Percentiles rank a stretch among this genome's conserved stretches.
Conservation (phyloP, 2,888 invertebrate genomes). For the Hyles lineata region DNA sequence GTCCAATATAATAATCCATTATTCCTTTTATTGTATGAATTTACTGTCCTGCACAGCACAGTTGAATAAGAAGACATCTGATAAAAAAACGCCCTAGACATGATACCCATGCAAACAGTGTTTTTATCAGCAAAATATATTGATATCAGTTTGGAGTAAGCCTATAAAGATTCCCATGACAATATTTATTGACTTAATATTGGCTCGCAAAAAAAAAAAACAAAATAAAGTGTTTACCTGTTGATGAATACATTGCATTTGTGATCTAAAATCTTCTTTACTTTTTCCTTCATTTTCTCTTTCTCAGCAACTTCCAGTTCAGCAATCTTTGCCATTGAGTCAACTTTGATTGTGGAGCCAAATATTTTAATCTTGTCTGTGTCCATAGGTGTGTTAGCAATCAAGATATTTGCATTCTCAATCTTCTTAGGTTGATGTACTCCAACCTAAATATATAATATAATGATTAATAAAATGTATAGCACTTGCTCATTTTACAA, state of each 20-base stretch:
- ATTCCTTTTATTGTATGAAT: no score
- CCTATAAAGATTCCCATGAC: no score
- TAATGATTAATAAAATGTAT: background rate
- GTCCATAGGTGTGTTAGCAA: constrained; percentile 99
- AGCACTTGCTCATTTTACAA: no score
- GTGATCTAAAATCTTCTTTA: constrained; percentile 96
- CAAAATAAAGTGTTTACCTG: constrained; percentile 80
- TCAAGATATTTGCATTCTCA: constrained; percentile 97
- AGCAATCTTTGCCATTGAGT: constrained; percentile 97
- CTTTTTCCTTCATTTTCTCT: constrained; percentile 99
- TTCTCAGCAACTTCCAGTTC: constrained; percentile 99
- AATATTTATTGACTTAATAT: no score
- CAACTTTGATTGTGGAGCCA: constrained; percentile 96
- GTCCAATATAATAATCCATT: no score
- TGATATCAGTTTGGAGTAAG: no score
- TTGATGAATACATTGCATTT: constrained; percentile 99
- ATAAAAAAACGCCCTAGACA: no score
- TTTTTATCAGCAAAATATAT: no score
- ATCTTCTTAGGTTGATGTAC: constrained; percentile 98
- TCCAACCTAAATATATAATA: constrained; percentile 86
- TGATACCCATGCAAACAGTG: no score
- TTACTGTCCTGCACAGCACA: no score
- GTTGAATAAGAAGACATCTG: no score
- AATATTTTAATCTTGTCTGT: constrained; percentile 99
- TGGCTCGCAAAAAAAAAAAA: no score